A percentile compares a stretch with the other conserved stretches of the same genome.
Evolutionary conservation across 2,113 vertebrate genomes (phyloP).

Genomic region (Hippolais icterina): DNA sequence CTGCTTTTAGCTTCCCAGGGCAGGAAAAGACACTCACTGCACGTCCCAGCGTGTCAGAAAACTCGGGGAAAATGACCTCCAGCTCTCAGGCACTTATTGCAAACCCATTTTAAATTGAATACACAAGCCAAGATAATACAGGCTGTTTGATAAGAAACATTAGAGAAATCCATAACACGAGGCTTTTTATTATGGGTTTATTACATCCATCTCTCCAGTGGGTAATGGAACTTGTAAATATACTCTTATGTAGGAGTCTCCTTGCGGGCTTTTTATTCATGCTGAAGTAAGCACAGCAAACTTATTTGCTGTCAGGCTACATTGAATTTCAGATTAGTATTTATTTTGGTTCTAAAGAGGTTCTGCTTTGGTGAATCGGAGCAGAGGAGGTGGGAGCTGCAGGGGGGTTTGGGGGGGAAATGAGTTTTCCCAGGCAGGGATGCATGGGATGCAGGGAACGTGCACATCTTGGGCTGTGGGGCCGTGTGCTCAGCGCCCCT

Average conservation of each 20-base stretch:
- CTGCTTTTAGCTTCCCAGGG: not conserved
- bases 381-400: conserved; percentile 32
- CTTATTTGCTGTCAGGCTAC: conserved; percentile 91
- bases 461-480: accelerated
- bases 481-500: not conserved
- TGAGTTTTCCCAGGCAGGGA: not conserved
- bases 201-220: conserved; percentile 77
- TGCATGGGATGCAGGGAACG: not conserved
- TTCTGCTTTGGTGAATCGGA: conserved; percentile 78
- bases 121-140: conserved; percentile 68
- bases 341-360: conserved; percentile 88
- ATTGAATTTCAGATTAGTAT: conserved; percentile 93
- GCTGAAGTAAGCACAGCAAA: conserved; percentile 88
- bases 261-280: conserved; percentile 82
- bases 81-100: conserved; percentile 65
- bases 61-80: conserved; percentile 59
- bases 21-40: not conserved
- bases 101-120: conserved; percentile 73
- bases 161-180: conserved; percentile 75
- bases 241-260: conserved; percentile 70
- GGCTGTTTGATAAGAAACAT: conserved; percentile 74
- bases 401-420: not conserved
- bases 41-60: not conserved
- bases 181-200: conserved; percentile 76
- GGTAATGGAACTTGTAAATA: conserved; percentile 79